Conservation (phyloP, 92 coral and sea anemone species). For the Plumapathes pennacea region DNA sequence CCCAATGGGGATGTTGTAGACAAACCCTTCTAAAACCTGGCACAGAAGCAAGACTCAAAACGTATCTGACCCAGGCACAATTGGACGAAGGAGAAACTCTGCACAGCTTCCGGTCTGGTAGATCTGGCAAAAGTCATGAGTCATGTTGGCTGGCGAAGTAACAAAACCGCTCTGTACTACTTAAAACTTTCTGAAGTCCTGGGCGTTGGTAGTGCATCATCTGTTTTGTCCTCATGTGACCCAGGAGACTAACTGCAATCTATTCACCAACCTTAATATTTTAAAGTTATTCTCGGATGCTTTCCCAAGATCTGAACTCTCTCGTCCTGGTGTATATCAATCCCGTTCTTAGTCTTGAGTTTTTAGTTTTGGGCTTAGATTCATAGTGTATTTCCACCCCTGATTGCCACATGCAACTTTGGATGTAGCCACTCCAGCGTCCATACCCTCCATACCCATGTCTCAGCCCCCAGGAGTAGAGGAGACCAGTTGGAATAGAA, state of each 20-base stretch:
- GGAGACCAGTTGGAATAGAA: neutral
- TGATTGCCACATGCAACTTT: too few relatives aligned
- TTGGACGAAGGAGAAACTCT: constrained; percentile 58
- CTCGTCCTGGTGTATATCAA: too few relatives aligned
- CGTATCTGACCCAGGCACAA: constrained; percentile 36
- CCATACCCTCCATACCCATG: neutral
- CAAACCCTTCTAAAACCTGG: constrained; percentile 48
- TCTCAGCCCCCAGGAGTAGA: neutral
- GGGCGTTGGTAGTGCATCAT: constrained; percentile 36
- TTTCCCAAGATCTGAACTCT: constrained; percentile 22
- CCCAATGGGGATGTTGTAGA: constrained; percentile 49
- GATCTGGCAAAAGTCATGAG: constrained; percentile 53
- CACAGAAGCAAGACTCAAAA: constrained; percentile 45
- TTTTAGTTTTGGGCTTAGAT: too few relatives aligned
- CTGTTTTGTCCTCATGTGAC: constrained; percentile 33
- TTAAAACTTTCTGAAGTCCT: constrained; percentile 56
- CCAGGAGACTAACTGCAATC: constrained; percentile 6
- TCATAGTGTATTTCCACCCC: too few relatives aligned
- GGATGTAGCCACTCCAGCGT: too few relatives aligned
- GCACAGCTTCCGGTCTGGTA: constrained; percentile 54
- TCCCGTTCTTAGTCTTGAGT: too few relatives aligned
- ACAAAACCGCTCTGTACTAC: constrained; percentile 44
- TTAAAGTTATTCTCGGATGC: constrained; percentile 37
- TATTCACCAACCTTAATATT: constrained; percentile 33
- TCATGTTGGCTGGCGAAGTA: constrained; percentile 59